phyloP scores from a whole-genome alignment of 2,888 invertebrate genomes.

The Eucera pruinosa region DNA sequence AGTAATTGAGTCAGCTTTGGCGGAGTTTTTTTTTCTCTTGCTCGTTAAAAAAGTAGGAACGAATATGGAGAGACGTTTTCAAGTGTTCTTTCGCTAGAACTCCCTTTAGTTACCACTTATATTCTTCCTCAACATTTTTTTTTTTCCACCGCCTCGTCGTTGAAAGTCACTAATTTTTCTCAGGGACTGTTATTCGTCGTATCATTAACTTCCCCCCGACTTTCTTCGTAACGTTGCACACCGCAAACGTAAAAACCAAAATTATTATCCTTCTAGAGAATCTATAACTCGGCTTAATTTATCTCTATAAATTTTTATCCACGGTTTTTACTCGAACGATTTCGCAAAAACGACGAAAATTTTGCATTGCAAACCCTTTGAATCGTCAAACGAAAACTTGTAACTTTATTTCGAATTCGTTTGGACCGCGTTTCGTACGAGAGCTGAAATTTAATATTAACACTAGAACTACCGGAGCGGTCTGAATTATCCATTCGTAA shows the following conservation, averaged over 20 bases:
- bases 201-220: neutral
- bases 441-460: too few species aligned
- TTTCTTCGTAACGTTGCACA: neutral
- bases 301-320: too few species aligned
- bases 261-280: neutral
- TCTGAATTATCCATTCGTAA: too few species aligned
- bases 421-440: too few species aligned
- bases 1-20: neutral
- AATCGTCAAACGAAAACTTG: too few species aligned
- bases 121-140: neutral
- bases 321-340: too few species aligned
- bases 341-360: too few species aligned
- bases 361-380: too few species aligned
- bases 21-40: constrained; percentile 4
- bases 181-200: neutral
- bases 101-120: constrained; percentile 18
- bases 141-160: neutral
- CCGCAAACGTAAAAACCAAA: neutral
- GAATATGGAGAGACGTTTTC: constrained; percentile 22
- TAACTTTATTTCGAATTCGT: too few species aligned
- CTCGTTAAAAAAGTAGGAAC: constrained; percentile 26
- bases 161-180: constrained; percentile 11
- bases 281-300: too few species aligned
- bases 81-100: constrained; percentile 16
- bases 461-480: too few species aligned